Conservation (phyloP, 1,140 invertebrate species). For the Limonius californicus region DNA sequence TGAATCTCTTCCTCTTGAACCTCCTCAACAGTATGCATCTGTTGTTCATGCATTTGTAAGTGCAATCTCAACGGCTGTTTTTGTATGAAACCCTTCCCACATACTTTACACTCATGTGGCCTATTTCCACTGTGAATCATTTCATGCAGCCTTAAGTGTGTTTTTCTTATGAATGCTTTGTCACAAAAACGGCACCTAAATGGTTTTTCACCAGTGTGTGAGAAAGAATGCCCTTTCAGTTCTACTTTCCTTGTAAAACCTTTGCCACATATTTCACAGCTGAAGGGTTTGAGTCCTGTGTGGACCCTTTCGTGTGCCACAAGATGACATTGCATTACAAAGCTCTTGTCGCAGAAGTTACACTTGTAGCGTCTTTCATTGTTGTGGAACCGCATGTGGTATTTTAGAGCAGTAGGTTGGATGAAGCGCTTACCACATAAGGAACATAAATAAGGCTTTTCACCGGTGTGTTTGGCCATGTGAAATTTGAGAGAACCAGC, state of each 20-base stretch:
- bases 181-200: constrained; percentile 38
- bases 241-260: constrained; percentile 52
- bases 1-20: no score
- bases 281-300: constrained; percentile 52
- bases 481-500: constrained; percentile 21
- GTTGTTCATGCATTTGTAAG: not conserved
- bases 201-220: constrained; percentile 43
- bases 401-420: constrained; percentile 58
- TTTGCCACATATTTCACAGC: constrained; percentile 55
- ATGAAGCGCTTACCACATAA: constrained; percentile 50
- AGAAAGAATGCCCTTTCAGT: constrained; percentile 48
- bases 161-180: not conserved
- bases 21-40: no score
- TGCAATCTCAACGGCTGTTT: not conserved
- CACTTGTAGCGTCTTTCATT: constrained; percentile 43
- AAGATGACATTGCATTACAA: constrained; percentile 19
- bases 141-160: not conserved
- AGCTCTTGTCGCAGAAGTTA: constrained; percentile 24
- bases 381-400: constrained; percentile 60
- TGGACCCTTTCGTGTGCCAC: constrained; percentile 54
- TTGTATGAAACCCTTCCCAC: not conserved
- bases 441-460: constrained; percentile 41
- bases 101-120: not conserved
- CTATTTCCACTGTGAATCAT: not conserved
- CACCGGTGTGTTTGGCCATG: constrained; percentile 41